These are phyloP conservation scores for Agonopterix alstromeriana DNA, from an alignment of 2,888 invertebrate species.

Conservation along the genomic window DNA sequence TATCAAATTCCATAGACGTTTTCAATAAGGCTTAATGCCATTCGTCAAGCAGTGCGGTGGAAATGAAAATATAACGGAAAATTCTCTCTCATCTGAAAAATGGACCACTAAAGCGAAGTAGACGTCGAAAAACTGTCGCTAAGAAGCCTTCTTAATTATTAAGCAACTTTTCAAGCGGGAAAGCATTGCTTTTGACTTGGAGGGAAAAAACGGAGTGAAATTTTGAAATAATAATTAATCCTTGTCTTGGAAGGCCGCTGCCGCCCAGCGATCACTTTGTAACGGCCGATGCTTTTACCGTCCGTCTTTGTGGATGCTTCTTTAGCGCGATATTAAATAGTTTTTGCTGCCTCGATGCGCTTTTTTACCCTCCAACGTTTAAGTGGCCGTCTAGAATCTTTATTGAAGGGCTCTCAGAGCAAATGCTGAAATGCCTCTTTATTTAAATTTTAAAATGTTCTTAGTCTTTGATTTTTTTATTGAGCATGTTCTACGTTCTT, in stretches of 20 bases:
- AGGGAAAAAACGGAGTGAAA: slow-evolving; percentile 65
- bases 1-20: no score
- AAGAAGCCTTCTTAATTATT: slow-evolving; percentile 69
- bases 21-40: slow-evolving; percentile 13
- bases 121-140: slow-evolving; percentile 59
- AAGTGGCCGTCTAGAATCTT: slow-evolving; percentile 30
- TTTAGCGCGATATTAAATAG: slow-evolving; percentile 69
- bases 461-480: no score
- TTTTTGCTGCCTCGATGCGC: slow-evolving; percentile 56
- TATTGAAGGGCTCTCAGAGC: slow-evolving; percentile 22
- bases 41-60: slow-evolving; percentile 9
- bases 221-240: slow-evolving; percentile 77
- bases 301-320: slow-evolving; percentile 53
- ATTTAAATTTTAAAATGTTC: no score
- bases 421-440: neutral
- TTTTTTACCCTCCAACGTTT: slow-evolving; percentile 40
- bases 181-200: slow-evolving; percentile 72
- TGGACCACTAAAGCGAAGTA: slow-evolving; percentile 38
- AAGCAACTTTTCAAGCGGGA: slow-evolving; percentile 68
- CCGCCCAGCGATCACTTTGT: slow-evolving; percentile 44
- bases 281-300: slow-evolving; percentile 46
- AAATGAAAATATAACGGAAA: slow-evolving; percentile 24
- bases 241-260: slow-evolving; percentile 28
- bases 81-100: slow-evolving; percentile 37
- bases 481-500: no score